Evolutionary conservation across 2,888 invertebrate genomes (phyloP).

Genomic region (Nephrotoma guestfalica): DNA sequence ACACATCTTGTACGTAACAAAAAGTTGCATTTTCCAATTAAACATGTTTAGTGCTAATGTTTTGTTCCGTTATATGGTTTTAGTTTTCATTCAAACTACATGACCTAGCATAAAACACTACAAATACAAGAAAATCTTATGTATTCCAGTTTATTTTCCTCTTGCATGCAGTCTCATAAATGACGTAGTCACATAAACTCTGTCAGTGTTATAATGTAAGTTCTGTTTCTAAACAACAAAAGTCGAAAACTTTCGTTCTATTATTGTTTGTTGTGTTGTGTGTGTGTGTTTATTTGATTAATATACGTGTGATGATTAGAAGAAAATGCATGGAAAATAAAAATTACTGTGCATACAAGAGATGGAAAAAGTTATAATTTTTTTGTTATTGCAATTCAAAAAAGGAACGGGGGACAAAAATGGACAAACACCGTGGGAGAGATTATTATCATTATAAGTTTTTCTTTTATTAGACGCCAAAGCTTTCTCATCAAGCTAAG

Average conservation of each 20-base stretch:
- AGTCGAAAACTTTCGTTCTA: not conserved
- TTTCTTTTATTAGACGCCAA: not conserved
- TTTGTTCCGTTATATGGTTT: not conserved
- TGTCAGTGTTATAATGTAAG: not conserved
- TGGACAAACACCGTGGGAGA: not conserved
- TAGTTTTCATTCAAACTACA: not conserved
- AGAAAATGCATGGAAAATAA: not conserved
- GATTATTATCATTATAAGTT: not conserved
- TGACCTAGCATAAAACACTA: not conserved
- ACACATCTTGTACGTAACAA: not conserved
- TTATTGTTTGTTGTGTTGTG: not conserved
- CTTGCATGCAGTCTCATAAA: not conserved
- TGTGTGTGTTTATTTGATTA: not conserved
- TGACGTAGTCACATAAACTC: not conserved
- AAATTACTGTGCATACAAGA: not conserved
- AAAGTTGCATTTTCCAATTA: not conserved
- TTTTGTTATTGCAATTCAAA: not conserved
- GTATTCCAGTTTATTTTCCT: not conserved
- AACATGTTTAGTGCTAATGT: not conserved
- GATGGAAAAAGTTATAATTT: not conserved
- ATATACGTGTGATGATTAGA: not conserved
- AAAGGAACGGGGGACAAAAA: not conserved
- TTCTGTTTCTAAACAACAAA: not conserved
- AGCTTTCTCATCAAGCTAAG: not conserved
- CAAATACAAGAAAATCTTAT: not conserved